phyloP scores from a whole-genome alignment of 2,888 invertebrate species.

The Tridacna gigas region DNA sequence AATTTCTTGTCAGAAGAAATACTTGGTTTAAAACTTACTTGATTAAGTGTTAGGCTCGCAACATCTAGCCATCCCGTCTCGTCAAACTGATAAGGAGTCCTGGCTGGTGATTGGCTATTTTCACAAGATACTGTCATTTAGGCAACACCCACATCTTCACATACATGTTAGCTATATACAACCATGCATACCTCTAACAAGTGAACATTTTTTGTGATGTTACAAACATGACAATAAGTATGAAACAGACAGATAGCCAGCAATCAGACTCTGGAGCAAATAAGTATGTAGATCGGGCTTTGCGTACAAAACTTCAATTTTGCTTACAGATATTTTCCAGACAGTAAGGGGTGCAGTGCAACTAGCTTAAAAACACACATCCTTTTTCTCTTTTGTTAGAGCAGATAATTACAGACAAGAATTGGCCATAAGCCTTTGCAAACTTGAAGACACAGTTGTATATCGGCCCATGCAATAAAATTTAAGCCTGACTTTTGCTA shows the following conservation, averaged over 20 bases:
- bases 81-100: conserved; percentile 17
- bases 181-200: not conserved
- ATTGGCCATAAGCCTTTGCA: no score
- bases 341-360: no score
- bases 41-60: not conserved
- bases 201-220: conserved; percentile 1
- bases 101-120: conserved; percentile 31
- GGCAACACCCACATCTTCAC: conserved; percentile 12
- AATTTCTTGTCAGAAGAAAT: no score
- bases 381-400: no score
- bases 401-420: no score
- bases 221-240: conserved; percentile 30
- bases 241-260: conserved; percentile 61
- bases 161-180: conserved; percentile 10
- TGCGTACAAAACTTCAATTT: not conserved
- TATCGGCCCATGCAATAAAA: no score
- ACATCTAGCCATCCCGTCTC: conserved; percentile 6
- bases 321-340: no score
- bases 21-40: conserved; percentile 10
- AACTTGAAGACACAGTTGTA: no score
- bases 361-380: no score
- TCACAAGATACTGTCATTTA: conserved; percentile 32
- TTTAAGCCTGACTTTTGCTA: no score
- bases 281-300: conserved; percentile 13
- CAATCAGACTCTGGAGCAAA: conserved; percentile 45